A percentile compares a stretch with the other conserved stretches of the same genome.
Conservation (phyloP, 2,797 vertebrate species). For the Channa striata region DNA sequence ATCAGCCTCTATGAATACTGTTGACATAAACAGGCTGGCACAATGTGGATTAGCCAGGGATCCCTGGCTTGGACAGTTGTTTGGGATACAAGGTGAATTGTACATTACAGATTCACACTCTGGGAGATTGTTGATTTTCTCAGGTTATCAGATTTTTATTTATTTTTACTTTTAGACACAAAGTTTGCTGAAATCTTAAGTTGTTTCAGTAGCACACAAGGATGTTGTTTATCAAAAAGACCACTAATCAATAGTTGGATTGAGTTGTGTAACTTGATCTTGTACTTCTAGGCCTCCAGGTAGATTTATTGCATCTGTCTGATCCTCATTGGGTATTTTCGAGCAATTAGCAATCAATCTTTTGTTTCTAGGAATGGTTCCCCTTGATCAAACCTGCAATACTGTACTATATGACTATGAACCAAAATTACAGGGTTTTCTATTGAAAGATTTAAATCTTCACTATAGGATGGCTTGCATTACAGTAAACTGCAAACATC, state of each 20-base stretch:
- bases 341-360: background rate
- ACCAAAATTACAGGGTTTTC: no score
- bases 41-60: conserved; percentile 61
- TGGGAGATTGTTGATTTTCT: conserved; percentile 24
- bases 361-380: background rate
- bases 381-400: no score
- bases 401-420: no score
- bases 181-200: no score
- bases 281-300: no score
- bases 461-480: background rate
- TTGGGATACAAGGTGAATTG: conserved; percentile 49
- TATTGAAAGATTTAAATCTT: background rate
- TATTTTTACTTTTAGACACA: background rate
- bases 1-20: conserved; percentile 53
- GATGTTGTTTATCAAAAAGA: conserved; percentile 1
- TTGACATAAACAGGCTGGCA: conserved; percentile 65
- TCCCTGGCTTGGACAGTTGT: conserved; percentile 62
- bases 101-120: conserved; percentile 48
- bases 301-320: background rate
- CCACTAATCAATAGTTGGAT: background rate
- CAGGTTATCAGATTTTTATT: conserved; percentile 1
- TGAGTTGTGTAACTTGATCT: background rate
- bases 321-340: background rate
- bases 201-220: no score
- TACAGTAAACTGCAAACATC: background rate